These are phyloP conservation scores for Drosophila ambigua DNA, from an alignment of 1,140 invertebrate species.

Conservation along the genomic window DNA sequence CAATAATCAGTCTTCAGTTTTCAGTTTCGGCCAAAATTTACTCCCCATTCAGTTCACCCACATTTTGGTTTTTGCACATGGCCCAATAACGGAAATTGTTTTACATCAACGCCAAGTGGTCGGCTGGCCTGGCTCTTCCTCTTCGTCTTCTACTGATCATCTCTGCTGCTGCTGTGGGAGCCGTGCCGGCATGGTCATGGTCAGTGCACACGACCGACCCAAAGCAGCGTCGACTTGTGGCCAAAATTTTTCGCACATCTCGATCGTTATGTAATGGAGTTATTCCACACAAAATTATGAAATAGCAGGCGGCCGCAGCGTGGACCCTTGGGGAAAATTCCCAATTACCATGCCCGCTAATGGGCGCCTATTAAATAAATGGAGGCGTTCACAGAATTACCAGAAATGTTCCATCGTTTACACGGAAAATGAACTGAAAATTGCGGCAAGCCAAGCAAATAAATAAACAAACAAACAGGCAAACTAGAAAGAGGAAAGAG, in stretches of 20 bases:
- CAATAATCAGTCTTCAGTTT: constrained; percentile 57
- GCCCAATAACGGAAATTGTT: constrained; percentile 81
- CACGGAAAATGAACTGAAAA: constrained; percentile 23
- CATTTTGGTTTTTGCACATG: constrained; percentile 64
- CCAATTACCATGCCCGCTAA: constrained; percentile 43
- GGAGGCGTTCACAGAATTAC: constrained; percentile 50
- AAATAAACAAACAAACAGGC: constrained; percentile 32
- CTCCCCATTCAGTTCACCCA: constrained; percentile 45
- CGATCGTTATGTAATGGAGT: constrained; percentile 62
- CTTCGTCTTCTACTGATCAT: constrained; percentile 19
- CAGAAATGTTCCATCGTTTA: constrained; percentile 56
- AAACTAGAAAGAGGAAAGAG: background rate
- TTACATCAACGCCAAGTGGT: constrained; percentile 69
- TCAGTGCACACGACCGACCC: constrained; percentile 76
- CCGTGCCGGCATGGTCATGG: constrained; percentile 76
- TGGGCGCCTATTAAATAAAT: constrained; percentile 54
- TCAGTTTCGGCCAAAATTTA: constrained; percentile 53
- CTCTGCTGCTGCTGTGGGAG: background rate
- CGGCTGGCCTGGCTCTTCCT: constrained; percentile 1
- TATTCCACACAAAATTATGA: constrained; percentile 67
- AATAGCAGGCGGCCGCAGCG: constrained; percentile 41
- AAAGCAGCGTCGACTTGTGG: constrained; percentile 51
- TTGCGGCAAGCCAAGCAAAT: constrained; percentile 19
- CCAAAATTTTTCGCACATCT: constrained; percentile 78
- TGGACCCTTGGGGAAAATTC: constrained; percentile 17